phyloP scores from a whole-genome alignment of 2,113 vertebrate species.

The Heteronetta atricapilla region DNA sequence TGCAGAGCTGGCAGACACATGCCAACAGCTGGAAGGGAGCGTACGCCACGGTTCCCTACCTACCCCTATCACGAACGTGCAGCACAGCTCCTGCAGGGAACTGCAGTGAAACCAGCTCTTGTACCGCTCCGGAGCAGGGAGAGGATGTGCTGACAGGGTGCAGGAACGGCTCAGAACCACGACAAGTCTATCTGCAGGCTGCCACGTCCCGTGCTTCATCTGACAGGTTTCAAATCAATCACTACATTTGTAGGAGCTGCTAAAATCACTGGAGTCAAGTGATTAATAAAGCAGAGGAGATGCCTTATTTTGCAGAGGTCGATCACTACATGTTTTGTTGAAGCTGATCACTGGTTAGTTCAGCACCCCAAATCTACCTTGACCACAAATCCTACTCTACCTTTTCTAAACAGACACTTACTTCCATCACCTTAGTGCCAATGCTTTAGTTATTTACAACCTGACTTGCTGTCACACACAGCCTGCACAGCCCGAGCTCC shows the following conservation, averaged over 20 bases:
- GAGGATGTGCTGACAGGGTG: background rate
- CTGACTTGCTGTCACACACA: rapidly evolving
- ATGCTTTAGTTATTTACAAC: background rate
- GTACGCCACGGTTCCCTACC: background rate
- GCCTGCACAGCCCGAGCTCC: background rate
- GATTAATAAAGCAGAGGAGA: background rate
- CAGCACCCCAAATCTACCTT: background rate
- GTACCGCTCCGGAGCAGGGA: background rate
- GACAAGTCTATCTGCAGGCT: background rate
- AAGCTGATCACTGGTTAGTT: background rate
- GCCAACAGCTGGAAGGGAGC: background rate
- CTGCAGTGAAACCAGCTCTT: background rate
- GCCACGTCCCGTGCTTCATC: background rate
- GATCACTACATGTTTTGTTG: background rate
- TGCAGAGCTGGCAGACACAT: background rate
- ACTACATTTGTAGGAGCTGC: background rate
- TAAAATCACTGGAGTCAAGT: background rate
- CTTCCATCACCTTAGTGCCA: background rate
- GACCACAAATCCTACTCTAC: background rate
- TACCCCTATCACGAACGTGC: background rate
- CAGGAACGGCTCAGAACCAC: background rate
- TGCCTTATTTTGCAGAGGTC: background rate
- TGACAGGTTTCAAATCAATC: background rate
- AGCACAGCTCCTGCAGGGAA: background rate
- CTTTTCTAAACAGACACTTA: background rate